Evolutionary conservation across 2,888 invertebrate genomes (phyloP).

Genomic region (Cylindroiulus punctatus): DNA sequence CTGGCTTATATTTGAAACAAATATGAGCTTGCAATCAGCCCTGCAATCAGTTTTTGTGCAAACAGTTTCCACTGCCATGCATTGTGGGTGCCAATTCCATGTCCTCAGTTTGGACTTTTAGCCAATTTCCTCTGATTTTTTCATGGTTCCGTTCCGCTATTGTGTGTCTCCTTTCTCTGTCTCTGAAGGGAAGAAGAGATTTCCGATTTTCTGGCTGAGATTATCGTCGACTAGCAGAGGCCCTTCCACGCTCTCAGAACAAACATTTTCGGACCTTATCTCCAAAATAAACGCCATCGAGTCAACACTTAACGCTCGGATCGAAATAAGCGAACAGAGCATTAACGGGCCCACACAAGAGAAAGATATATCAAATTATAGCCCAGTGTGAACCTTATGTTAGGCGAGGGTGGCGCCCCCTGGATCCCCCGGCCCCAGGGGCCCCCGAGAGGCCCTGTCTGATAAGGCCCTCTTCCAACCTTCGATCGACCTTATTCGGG

Average conservation of each 20-base stretch:
- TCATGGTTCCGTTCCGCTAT: not conserved
- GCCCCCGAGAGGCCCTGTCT: not conserved
- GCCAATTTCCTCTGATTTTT: slow-evolving; percentile 1
- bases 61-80: too few relatives aligned
- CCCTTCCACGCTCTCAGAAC: slow-evolving; percentile 2
- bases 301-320: slow-evolving; percentile 10
- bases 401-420: not conserved
- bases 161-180: not conserved
- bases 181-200: not conserved
- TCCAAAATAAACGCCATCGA: slow-evolving; percentile 25
- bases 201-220: not conserved
- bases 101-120: not conserved
- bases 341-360: not conserved
- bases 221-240: not conserved
- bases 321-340: not conserved
- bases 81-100: too few relatives aligned
- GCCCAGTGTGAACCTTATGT: not conserved
- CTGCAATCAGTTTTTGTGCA: too few relatives aligned
- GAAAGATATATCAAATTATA: slow-evolving; percentile 25
- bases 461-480: too few relatives aligned
- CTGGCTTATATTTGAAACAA: too few relatives aligned
- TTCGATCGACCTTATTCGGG: too few relatives aligned
- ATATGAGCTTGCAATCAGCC: too few relatives aligned
- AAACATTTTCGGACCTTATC: slow-evolving; percentile 32
- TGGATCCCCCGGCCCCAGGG: not conserved